phyloP scores from a whole-genome alignment of 2,888 invertebrate genomes.

The Crocallis elinguaria region DNA sequence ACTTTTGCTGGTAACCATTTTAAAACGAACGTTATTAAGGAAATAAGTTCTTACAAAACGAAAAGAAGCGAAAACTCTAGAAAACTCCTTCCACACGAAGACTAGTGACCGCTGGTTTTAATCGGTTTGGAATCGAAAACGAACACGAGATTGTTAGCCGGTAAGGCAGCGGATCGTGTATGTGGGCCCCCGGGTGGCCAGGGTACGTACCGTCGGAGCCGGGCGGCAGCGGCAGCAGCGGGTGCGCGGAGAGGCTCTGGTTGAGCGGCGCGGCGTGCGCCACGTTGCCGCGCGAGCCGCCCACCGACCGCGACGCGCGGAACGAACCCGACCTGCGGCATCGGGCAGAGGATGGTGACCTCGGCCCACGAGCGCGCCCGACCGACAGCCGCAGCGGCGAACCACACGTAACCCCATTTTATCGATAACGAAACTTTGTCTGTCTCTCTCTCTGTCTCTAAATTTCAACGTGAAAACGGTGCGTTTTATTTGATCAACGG shows the following conservation, averaged over 20 bases:
- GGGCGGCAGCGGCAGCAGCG: constrained; percentile 95
- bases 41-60: no score
- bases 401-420: background rate
- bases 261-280: constrained; percentile 84
- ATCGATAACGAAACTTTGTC: no score
- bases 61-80: no score
- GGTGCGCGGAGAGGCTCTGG: constrained; percentile 95
- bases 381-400: background rate
- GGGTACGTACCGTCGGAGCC: constrained; percentile 84
- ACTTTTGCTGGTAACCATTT: no score
- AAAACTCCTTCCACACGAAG: no score
- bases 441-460: no score
- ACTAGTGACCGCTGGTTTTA: no score
- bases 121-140: no score
- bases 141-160: no score
- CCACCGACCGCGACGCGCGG: constrained; percentile 88
- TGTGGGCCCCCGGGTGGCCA: background rate
- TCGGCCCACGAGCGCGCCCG: background rate
- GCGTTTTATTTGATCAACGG: no score
- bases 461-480: no score
- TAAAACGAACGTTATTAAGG: no score
- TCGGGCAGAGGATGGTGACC: constrained; percentile 83
- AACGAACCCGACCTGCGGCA: constrained; percentile 96
- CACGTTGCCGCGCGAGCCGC: constrained; percentile 90
- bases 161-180: background rate